Evolutionary conservation across 2,113 vertebrate species (phyloP), one percentile per base, ranked within the genome.

Genomic region (Felis chaus): DNA sequence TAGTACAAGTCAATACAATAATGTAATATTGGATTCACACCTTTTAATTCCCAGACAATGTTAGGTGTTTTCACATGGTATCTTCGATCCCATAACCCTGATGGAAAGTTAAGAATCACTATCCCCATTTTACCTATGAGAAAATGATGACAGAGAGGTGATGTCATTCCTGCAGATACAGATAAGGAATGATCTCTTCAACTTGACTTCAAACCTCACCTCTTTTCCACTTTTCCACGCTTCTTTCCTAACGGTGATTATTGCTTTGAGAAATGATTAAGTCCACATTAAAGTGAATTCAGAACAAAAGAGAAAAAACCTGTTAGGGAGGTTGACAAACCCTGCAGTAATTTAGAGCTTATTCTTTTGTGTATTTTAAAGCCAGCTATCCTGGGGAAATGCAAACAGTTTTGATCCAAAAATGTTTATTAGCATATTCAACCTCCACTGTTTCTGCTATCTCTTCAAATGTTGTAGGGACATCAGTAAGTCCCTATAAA

Each of bases 341-440:
- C 23, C 13, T 50, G 14, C 41, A 50, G 50, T 61, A 93, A 73
- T 63, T 18, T 36, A 31, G 29, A 81, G 53, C 7, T 79, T 45
- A 39, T 84, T 79, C 31, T 76, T 39, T 95, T 61, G 15, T 89
- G 0, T 79, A 88, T 91, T 55, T 90, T 93, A 4, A 87, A 81
- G 0, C 18, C 74, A 97, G 31, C 39, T 82, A 45, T 4, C 71
- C 48, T 29, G n/a, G 29, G 36, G 36, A 97, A 89, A 89, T 50
- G 3, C 33, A 96, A 97, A 76, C 23, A 95, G 15, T 1, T n/a
- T 74, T 29, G 18, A 83, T 76, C 57, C 15, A 95, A 93, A 79
- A 81, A 27, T 21, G 1, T 76, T 87, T 80, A 82, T 89, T 76
- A 87, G 66, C 80, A 91, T 97, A 95, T 33, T 97, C 65, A 74